phyloP scores from a whole-genome alignment of 2,797 vertebrate species.

The Luscinia megarhynchos region DNA sequence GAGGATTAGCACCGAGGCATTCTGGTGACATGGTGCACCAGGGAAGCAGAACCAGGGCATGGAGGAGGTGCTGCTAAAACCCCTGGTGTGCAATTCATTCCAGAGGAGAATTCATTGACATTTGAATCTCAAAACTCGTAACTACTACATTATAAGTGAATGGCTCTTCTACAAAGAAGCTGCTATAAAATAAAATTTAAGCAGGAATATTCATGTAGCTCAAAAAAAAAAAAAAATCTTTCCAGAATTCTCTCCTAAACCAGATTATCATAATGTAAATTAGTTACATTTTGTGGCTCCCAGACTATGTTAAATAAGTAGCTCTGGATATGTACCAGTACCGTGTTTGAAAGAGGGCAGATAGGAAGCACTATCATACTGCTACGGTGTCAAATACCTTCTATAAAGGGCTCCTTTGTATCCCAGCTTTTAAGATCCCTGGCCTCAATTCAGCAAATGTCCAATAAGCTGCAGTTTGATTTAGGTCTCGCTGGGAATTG shows the following conservation, averaged over 20 bases:
- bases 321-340: not conserved
- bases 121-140: not conserved
- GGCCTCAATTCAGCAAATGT: conserved; percentile 40
- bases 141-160: conserved; percentile 9
- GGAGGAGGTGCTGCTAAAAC: not conserved
- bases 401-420: conserved; percentile 61
- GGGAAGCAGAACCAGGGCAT: not conserved
- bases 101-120: conserved; percentile 48
- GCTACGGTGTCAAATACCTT: conserved; percentile 24
- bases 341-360: not conserved
- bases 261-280: not conserved
- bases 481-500: conserved; percentile 35
- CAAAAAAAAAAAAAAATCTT: conserved; percentile 1
- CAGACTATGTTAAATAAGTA: not conserved
- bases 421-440: conserved; percentile 44
- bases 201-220: not conserved
- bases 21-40: not conserved
- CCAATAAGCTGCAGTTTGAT: conserved; percentile 52
- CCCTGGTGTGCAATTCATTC: conserved; percentile 32
- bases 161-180: not conserved
- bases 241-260: conserved; percentile 18
- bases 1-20: not conserved
- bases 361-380: conserved; percentile 4
- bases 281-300: not conserved
- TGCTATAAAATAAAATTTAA: conserved; percentile 34